Evolutionary conservation across 2,888 invertebrate genomes (phyloP).

Genomic region (Villa cingulata): DNA sequence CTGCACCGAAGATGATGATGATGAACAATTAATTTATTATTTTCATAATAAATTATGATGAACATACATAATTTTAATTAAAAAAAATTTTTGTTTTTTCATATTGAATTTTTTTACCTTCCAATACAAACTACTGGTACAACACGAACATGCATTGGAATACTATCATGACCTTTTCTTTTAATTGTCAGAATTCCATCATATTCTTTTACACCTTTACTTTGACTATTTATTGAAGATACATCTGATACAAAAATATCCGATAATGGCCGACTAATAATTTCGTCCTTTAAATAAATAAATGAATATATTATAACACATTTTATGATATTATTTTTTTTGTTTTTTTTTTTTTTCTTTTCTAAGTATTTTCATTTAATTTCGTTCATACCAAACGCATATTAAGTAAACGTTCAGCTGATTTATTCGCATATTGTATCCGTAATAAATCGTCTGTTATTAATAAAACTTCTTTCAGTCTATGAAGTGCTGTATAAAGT

Average conservation of each 20-base stretch:
- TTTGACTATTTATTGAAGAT: slow-evolving; percentile 44
- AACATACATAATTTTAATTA: no score
- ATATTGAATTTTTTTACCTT: slow-evolving; percentile 31
- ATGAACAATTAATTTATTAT: no score
- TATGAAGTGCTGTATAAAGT: slow-evolving; percentile 73
- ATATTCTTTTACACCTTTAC: slow-evolving; percentile 58
- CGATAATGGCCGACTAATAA: slow-evolving; percentile 33
- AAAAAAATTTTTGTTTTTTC: neutral
- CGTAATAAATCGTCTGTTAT: slow-evolving; percentile 74
- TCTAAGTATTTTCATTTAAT: no score
- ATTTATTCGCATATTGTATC: slow-evolving; percentile 78
- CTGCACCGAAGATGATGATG: no score
- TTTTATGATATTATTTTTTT: no score
- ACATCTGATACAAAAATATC: slow-evolving; percentile 36
- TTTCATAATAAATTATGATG: no score
- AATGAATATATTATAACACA: no score
- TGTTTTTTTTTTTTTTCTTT: no score
- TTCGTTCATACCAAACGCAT: slow-evolving; percentile 42
- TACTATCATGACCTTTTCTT: slow-evolving; percentile 63
- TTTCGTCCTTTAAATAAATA: slow-evolving; percentile 30
- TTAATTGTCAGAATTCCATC: slow-evolving; percentile 59
- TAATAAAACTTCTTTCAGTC: slow-evolving; percentile 73
- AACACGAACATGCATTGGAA: slow-evolving; percentile 65
- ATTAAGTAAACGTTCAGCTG: slow-evolving; percentile 72
- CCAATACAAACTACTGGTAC: slow-evolving; percentile 57